phyloP scores from a whole-genome alignment of 2,113 vertebrate species.

The Halcyon senegalensis region DNA sequence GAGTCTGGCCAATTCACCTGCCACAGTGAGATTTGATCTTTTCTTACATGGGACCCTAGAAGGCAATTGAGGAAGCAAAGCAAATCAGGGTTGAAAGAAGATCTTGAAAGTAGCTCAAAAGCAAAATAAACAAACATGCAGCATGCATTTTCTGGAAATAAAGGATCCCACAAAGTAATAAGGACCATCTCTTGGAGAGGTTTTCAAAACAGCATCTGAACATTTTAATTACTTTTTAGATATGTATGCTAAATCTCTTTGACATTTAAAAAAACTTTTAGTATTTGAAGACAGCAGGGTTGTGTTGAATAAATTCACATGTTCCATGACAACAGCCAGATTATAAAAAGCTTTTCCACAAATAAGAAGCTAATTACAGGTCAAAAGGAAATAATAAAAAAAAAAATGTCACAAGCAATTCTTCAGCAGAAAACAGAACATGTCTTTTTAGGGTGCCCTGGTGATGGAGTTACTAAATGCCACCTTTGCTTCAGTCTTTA shows the following conservation, averaged over 20 bases:
- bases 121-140: not conserved
- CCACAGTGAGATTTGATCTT: constrained; percentile 58
- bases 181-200: not conserved
- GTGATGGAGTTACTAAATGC: not conserved
- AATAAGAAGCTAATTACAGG: not conserved
- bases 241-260: not conserved
- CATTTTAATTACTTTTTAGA: too few species aligned
- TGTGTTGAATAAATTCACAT: not conserved
- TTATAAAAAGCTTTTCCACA: not conserved
- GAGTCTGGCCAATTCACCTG: constrained; percentile 74
- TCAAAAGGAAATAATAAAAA: not conserved
- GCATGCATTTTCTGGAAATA: not conserved
- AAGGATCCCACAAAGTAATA: not conserved
- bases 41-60: constrained; percentile 17
- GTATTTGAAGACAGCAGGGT: not conserved
- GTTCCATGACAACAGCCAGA: not conserved
- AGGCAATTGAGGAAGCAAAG: not conserved
- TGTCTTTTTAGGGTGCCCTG: not conserved
- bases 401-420: not conserved
- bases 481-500: too few species aligned
- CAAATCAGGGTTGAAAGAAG: not conserved
- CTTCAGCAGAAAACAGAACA: not conserved
- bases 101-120: not conserved
- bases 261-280: not conserved
- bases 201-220: not conserved